Conservation (phyloP, 1,140 invertebrate species). For the Drosophila pandora region DNA sequence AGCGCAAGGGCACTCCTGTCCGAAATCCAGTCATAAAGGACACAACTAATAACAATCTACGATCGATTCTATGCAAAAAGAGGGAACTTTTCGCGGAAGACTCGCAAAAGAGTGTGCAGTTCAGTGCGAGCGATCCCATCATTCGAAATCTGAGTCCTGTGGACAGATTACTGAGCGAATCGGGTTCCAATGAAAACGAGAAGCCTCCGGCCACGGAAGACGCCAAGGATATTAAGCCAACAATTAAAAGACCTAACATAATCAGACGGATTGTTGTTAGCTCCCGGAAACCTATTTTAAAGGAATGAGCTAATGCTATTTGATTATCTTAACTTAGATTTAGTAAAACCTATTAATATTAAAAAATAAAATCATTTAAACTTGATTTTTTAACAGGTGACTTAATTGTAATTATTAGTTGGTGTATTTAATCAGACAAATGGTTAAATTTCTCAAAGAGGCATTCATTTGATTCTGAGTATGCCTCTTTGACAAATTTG, state of each 20-base stretch:
- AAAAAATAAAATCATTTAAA: neutral
- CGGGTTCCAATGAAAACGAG: conserved; percentile 52
- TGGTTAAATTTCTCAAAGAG: conserved; percentile 3
- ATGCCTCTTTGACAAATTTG: conserved; percentile 8
- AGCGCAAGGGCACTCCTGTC: conserved; percentile 53
- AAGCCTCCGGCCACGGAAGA: conserved; percentile 7
- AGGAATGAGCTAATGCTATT: conserved; percentile 1
- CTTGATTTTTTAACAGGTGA: neutral
- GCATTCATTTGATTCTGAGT: neutral
- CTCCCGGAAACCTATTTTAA: conserved; percentile 35
- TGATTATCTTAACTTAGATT: conserved; percentile 21
- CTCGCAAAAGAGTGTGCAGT: conserved; percentile 55
- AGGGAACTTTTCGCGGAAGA: conserved; percentile 52
- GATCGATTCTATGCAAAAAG: conserved; percentile 66
- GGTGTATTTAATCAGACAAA: neutral
- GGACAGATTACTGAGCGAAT: neutral
- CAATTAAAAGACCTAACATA: conserved; percentile 52
- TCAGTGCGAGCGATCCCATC: conserved; percentile 49
- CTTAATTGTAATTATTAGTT: conserved; percentile 1
- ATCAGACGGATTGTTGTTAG: conserved; percentile 66
- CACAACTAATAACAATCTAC: conserved; percentile 21
- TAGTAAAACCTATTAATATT: conserved; percentile 10
- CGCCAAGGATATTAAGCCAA: conserved; percentile 42
- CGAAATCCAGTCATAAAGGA: conserved; percentile 6
- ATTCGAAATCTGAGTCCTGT: conserved; percentile 56